phyloP scores from a whole-genome alignment of 2,888 invertebrate genomes.

The Eristalis arbustorum region DNA sequence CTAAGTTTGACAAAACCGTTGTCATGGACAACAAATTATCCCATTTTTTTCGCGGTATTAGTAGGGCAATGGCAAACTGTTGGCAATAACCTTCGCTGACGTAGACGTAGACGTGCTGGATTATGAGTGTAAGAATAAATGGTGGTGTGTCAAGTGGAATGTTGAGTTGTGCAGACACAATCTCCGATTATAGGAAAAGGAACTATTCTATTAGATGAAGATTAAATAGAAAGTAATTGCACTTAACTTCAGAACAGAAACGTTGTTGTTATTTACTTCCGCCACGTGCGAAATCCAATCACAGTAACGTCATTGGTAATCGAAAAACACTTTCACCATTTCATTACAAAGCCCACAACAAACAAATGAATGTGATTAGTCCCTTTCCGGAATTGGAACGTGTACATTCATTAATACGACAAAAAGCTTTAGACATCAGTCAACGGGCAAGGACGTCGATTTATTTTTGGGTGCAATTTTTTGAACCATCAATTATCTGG shows the following conservation, averaged over 20 bases:
- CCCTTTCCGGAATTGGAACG: background rate
- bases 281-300: background rate
- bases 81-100: background rate
- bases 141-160: background rate
- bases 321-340: background rate
- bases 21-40: constrained; percentile 14
- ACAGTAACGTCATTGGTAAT: background rate
- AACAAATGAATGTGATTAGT: background rate
- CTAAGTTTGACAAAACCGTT: constrained; percentile 28
- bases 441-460: background rate
- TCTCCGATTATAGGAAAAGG: background rate
- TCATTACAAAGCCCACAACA: background rate
- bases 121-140: background rate
- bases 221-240: constrained; percentile 19
- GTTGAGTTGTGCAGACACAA: background rate
- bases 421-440: background rate
- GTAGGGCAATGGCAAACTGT: background rate
- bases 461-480: background rate
- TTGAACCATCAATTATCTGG: background rate
- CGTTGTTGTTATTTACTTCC: background rate
- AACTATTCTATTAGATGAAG: background rate
- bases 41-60: constrained; percentile 25
- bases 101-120: background rate
- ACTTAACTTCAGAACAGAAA: background rate
- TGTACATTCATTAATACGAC: background rate